A percentile compares a stretch with the other conserved stretches of the same genome.
Conservation (phyloP, 2,888 invertebrate species). For the Stegophylla sp. region DNA sequence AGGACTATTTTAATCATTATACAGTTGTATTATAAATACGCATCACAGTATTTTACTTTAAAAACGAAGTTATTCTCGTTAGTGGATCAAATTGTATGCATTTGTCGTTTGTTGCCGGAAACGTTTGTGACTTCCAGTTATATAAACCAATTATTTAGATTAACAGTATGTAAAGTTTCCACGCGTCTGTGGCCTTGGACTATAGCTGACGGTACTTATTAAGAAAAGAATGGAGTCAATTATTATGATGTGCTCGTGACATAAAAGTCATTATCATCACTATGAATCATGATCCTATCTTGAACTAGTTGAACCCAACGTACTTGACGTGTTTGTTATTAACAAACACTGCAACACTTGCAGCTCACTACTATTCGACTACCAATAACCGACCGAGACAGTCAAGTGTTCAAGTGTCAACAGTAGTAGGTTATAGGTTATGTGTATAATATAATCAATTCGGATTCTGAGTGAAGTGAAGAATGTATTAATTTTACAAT, state of each 20-base stretch:
- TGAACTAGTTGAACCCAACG: no score
- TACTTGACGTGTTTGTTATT: no score
- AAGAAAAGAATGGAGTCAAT: neutral
- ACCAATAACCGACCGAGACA: neutral
- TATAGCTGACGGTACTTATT: neutral
- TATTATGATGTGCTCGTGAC: slow-evolving; percentile 3
- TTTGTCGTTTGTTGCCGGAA: neutral
- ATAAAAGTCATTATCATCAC: slow-evolving; percentile 9
- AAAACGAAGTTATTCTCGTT: neutral
- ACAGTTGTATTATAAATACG: neutral
- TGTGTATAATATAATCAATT: neutral
- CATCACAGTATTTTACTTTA: neutral
- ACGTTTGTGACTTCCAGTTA: neutral
- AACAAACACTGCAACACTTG: neutral
- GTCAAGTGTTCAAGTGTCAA: neutral
- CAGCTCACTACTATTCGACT: neutral
- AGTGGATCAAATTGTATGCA: neutral
- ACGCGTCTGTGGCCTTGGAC: neutral
- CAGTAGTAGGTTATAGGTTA: slow-evolving; percentile 7
- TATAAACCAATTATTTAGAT: neutral
- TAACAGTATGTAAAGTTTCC: neutral
- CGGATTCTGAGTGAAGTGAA: no score
- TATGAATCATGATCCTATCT: slow-evolving; percentile 8
- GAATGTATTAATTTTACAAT: no score
- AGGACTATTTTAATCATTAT: neutral